These are phyloP conservation scores for Montifringilla adamsi DNA, from an alignment of 2,113 vertebrate species.

Conservation along the genomic window DNA sequence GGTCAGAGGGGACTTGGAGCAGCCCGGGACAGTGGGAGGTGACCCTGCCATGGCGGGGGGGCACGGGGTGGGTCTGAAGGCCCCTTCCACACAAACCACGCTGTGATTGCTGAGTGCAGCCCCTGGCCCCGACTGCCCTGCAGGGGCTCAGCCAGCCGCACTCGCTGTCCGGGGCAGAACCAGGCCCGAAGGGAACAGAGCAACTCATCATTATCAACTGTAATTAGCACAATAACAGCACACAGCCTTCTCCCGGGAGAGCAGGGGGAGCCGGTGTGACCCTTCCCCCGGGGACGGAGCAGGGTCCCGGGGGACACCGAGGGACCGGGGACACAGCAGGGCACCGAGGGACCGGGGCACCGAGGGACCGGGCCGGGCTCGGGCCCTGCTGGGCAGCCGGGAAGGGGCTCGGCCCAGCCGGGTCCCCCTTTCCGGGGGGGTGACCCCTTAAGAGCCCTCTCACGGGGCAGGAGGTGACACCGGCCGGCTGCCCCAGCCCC, in stretches of 20 bases:
- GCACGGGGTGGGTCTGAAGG: no score
- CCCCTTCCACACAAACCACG: no score
- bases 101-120: background rate
- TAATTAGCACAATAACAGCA: background rate
- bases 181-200: background rate
- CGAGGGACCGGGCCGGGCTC: background rate
- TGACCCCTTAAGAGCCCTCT: background rate
- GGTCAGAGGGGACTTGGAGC: background rate
- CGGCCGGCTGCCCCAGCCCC: background rate
- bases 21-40: accelerated
- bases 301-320: no score
- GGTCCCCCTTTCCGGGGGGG: background rate
- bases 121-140: background rate
- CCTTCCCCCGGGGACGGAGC: no score
- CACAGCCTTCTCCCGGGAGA: no score
- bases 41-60: background rate
- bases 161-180: accelerated
- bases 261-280: accelerated
- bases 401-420: accelerated
- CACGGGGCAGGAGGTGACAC: background rate
- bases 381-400: no score
- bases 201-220: accelerated
- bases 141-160: background rate
- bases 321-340: no score
- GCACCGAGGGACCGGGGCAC: no score